Conservation (phyloP, 1,140 invertebrate genomes). For the Druon quercuslanigerum region DNA sequence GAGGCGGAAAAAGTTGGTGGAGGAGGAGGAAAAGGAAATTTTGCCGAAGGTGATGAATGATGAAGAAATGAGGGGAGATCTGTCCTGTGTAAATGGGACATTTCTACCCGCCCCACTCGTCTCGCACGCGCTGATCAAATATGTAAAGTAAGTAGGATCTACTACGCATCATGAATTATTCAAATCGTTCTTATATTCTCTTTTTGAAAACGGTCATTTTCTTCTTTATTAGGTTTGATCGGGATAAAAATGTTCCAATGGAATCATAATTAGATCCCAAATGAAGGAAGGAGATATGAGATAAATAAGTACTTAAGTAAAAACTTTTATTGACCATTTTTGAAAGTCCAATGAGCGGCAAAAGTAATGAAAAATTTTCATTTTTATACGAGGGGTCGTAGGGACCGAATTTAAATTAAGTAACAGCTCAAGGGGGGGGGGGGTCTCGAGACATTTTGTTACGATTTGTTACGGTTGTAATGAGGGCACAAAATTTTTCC, state of each 20-base stretch:
- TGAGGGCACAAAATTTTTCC: too few relatives aligned
- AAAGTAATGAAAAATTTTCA: too few relatives aligned
- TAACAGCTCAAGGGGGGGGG: too few relatives aligned
- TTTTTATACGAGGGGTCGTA: too few relatives aligned
- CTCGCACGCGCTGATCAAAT: constrained; percentile 72
- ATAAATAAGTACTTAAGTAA: too few relatives aligned
- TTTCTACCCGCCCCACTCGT: constrained; percentile 70
- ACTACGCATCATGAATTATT: constrained; percentile 48
- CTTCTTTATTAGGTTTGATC: constrained; percentile 7
- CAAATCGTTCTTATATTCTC: constrained; percentile 14
- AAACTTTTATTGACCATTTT: too few relatives aligned
- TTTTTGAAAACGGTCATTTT: constrained; percentile 23
- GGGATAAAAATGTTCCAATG: not conserved
- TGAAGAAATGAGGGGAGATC: constrained; percentile 60
- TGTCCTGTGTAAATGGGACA: constrained; percentile 73
- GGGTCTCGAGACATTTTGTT: too few relatives aligned
- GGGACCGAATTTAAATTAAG: too few relatives aligned
- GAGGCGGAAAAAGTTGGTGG: constrained; percentile 34
- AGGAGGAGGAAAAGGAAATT: constrained; percentile 34
- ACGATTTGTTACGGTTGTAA: too few relatives aligned
- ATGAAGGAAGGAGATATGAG: too few relatives aligned
- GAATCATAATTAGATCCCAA: too few relatives aligned
- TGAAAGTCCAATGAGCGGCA: too few relatives aligned
- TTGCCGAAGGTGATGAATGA: constrained; percentile 31
- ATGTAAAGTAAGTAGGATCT: constrained; percentile 70